Conservation (phyloP, 1,140 invertebrate genomes). For the Coboldia fuscipes region DNA sequence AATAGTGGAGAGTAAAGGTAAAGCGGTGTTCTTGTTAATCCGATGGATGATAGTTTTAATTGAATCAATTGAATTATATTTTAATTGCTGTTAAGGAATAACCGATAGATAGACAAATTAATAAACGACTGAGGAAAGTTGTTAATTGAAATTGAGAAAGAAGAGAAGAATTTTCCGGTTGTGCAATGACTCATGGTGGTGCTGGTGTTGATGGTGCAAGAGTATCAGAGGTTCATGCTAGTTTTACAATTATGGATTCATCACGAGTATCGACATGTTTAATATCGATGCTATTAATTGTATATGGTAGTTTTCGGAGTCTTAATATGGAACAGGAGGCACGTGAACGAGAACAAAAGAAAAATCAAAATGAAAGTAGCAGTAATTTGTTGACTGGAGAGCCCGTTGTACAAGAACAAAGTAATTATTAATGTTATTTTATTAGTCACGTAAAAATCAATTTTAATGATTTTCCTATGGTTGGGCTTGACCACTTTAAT, state of each 20-base stretch:
- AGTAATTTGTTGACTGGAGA: constrained; percentile 30
- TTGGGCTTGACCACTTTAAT: not conserved
- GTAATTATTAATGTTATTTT: constrained; percentile 9
- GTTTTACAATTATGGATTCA: constrained; percentile 93
- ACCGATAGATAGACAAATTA: no score
- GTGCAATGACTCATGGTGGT: no score
- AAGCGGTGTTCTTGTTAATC: no score
- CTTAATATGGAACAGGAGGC: constrained; percentile 88
- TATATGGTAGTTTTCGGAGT: constrained; percentile 86
- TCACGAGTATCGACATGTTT: constrained; percentile 84
- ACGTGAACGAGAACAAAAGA: constrained; percentile 61
- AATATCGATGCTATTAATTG: constrained; percentile 91
- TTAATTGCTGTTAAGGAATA: no score
- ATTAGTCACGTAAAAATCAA: not conserved
- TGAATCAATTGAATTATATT: no score
- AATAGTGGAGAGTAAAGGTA: no score
- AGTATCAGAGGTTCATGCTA: constrained; percentile 62
- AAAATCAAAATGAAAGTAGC: constrained; percentile 29
- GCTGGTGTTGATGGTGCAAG: constrained; percentile 8
- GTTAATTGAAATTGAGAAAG: no score
- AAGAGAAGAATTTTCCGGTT: no score
- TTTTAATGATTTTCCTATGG: not conserved
- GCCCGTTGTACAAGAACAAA: constrained; percentile 17
- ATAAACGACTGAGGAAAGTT: no score
- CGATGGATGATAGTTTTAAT: no score